Conservation (phyloP, 1,140 invertebrate species). For the Brachionus manjavacas region DNA sequence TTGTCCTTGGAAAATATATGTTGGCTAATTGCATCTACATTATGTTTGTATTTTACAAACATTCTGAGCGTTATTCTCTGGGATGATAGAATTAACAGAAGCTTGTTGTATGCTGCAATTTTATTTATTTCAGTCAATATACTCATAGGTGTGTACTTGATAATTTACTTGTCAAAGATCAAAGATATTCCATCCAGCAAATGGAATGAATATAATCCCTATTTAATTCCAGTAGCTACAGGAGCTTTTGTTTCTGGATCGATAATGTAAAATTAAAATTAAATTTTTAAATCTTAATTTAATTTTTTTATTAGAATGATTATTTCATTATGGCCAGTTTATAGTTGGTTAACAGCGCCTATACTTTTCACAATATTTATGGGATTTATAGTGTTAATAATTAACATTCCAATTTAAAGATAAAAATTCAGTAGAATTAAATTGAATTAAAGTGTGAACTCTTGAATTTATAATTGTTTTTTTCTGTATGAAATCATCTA, state of each 20-base stretch:
- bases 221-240: slow-evolving; percentile 53
- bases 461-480: too few species aligned
- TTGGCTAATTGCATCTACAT: slow-evolving; percentile 40
- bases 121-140: slow-evolving; percentile 49
- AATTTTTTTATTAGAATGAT: slow-evolving; percentile 50
- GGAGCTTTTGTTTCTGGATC: slow-evolving; percentile 50
- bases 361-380: slow-evolving; percentile 53
- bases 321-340: slow-evolving; percentile 54
- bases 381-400: slow-evolving; percentile 53
- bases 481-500: background rate
- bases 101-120: slow-evolving; percentile 51
- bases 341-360: slow-evolving; percentile 51
- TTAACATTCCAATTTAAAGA: slow-evolving; percentile 48
- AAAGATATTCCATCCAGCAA: slow-evolving; percentile 54
- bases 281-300: background rate
- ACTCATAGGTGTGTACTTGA: slow-evolving; percentile 50
- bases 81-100: slow-evolving; percentile 44
- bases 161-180: slow-evolving; percentile 50
- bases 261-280: slow-evolving; percentile 49
- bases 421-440: background rate
- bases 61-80: slow-evolving; percentile 18
- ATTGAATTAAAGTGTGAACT: background rate
- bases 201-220: slow-evolving; percentile 53
- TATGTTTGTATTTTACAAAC: slow-evolving; percentile 30
- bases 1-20: slow-evolving; percentile 40